Percentiles rank a stretch among this genome's conserved stretches.
phyloP scores from a whole-genome alignment of 2,888 invertebrate species.

The Protodeltote pygarga region DNA sequence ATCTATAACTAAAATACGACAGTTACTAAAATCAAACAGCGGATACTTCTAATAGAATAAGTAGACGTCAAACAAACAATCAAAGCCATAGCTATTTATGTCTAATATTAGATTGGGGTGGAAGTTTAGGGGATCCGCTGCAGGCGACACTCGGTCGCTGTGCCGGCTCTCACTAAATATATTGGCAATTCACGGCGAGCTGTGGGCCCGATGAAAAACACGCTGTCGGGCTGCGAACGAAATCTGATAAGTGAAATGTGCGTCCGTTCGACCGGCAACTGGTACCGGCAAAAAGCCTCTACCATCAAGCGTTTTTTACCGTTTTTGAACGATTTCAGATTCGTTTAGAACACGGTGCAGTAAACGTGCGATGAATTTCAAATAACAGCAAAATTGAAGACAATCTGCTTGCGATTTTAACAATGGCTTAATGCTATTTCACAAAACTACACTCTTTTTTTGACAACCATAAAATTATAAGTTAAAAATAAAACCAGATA shows the following conservation, averaged over 20 bases:
- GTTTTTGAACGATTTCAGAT: constrained; percentile 9
- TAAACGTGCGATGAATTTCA: neutral
- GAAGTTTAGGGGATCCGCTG: constrained; percentile 47
- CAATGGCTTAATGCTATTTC: too few species aligned
- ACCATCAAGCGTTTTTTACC: constrained; percentile 12
- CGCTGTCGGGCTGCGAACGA: constrained; percentile 44
- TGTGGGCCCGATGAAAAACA: constrained; percentile 48
- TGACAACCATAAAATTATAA: too few species aligned
- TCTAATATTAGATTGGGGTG: constrained; percentile 29
- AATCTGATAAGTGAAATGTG: constrained; percentile 61
- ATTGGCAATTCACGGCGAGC: constrained; percentile 45
- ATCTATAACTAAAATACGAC: too few species aligned
- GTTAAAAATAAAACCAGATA: too few species aligned
- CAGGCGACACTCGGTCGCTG: constrained; percentile 49
- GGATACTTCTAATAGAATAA: constrained; percentile 10
- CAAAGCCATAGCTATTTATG: constrained; percentile 19
- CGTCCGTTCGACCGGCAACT: constrained; percentile 34
- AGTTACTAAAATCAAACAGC: too few species aligned
- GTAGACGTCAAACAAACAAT: constrained; percentile 15
- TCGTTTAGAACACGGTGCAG: constrained; percentile 1
- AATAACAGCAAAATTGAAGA: too few species aligned
- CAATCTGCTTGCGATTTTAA: too few species aligned
- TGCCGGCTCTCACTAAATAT: constrained; percentile 49
- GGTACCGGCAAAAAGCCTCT: constrained; percentile 43
- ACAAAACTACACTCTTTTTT: too few species aligned